Conservation (phyloP, 2,113 vertebrate species). For the Thunnus maccoyii region DNA sequence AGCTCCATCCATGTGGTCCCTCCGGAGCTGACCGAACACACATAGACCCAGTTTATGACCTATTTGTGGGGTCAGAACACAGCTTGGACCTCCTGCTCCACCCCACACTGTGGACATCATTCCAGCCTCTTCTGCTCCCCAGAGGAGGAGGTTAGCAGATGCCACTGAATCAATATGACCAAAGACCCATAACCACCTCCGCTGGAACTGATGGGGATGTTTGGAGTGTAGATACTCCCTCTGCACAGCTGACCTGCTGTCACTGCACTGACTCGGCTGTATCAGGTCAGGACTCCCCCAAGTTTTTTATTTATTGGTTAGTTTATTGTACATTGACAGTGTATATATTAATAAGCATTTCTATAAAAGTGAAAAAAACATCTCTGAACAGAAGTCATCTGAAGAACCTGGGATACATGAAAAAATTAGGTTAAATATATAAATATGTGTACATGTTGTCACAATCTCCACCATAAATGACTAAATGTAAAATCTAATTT, state of each 20-base stretch:
- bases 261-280: neutral
- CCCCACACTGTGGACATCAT: constrained; percentile 17
- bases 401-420: neutral
- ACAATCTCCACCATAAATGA: too few relatives aligned
- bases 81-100: constrained; percentile 36
- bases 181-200: constrained; percentile 62
- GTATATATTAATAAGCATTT: neutral
- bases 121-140: constrained; percentile 23
- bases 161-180: constrained; percentile 74
- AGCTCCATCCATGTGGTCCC: constrained; percentile 5
- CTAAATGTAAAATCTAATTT: too few relatives aligned
- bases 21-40: constrained; percentile 25
- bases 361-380: neutral
- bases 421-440: too few relatives aligned
- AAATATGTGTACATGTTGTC: too few relatives aligned
- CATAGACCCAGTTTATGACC: constrained; percentile 45
- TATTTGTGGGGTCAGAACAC: constrained; percentile 42
- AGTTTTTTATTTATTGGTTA: neutral
- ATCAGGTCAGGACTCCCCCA: constrained; percentile 4
- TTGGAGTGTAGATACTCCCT: constrained; percentile 21
- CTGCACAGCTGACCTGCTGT: constrained; percentile 27
- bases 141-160: constrained; percentile 70
- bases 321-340: neutral
- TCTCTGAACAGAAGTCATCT: neutral
- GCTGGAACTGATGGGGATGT: constrained; percentile 55